Evolutionary conservation across 64 coral and sea anemone species (phyloP), one percentile per base, ranked within the genome.

Genomic region (Astreopora myriophthalma): DNA sequence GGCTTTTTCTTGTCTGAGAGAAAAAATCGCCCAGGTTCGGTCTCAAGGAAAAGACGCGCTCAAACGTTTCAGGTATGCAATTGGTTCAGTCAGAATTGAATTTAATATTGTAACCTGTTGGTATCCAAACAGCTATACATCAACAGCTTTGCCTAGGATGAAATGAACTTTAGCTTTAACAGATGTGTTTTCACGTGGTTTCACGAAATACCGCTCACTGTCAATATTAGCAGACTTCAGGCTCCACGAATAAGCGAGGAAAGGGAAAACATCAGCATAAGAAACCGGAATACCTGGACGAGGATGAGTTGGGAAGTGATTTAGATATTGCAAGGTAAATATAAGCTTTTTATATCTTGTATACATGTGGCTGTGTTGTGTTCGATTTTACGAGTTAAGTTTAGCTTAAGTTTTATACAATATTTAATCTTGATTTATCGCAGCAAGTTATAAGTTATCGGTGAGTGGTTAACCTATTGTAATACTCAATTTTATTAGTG

Each of bases 291-390:
- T 69, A 30, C 14, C 42, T 86, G 1, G 85, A 79, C 31, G 81
- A 97, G 38, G 69, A 70, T 76, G 91, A 97, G n/a, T 31, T 97
- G 26, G 91, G 71, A 36, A 97, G 92, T 74, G 91, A 97, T 64
- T 25, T 79, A 35, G 95, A 97, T 24, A 55, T 84, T 79, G 62
- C 64, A 52, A 97, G 95, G 95, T 97, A 77, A 20, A 73, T 42
- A 17, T 37, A 35, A 34, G n/a, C n/a, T n/a, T n/a, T n/a, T n/a
- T n/a, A 55, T 55, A 3, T 16, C 10, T 14, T 55, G 51, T 1
- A 14, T 55, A 16, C 13, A 19, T 55, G 17, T 13, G 3, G 51
- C 51, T n/a, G n/a, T n/a, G n/a, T n/a, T n/a, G n/a, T n/a, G n/a
- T n/a, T n/a, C n/a, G n/a, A n/a, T n/a, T n/a, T n/a, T n/a, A n/a